These are phyloP conservation scores for Lumbricus terrestris DNA, from an alignment of 2,888 invertebrate species.

Conservation along the genomic window DNA sequence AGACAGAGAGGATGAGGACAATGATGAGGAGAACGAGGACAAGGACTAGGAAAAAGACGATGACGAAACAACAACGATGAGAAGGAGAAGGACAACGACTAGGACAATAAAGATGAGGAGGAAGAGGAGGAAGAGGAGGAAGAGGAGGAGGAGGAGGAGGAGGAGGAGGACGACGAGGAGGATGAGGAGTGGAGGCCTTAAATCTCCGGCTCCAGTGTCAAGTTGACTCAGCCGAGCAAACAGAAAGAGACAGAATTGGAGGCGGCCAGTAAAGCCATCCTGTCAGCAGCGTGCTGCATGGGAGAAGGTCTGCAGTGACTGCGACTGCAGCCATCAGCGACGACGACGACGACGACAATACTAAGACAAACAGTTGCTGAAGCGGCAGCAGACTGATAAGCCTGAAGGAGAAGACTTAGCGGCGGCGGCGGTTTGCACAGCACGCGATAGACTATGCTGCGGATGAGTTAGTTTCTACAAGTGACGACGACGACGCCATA, in stretches of 20 bases:
- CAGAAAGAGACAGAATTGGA: background rate
- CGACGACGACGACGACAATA: too few species aligned
- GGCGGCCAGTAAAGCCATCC: background rate
- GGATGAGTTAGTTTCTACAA: background rate
- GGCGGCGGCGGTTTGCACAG: too few species aligned
- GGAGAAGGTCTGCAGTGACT: background rate
- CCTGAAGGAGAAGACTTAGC: background rate
- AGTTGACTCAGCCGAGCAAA: slow-evolving; percentile 3
- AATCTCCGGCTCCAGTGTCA: slow-evolving; percentile 16
- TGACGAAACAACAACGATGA: too few species aligned
- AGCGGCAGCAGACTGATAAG: background rate
- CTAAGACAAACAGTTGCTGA: background rate
- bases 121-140: too few species aligned
- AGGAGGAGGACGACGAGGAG: background rate
- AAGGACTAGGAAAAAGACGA: too few species aligned
- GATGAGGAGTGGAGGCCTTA: slow-evolving; percentile 12
- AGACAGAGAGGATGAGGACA: too few species aligned
- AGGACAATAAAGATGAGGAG: too few species aligned
- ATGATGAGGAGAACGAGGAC: too few species aligned
- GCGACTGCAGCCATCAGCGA: too few species aligned
- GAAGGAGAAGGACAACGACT: too few species aligned
- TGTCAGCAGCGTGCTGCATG: background rate
- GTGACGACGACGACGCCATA: background rate
- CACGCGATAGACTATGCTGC: background rate
- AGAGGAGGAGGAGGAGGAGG: slow-evolving; percentile 15